Conservation (phyloP, 2,888 invertebrate genomes). For the Drosophila algonquin region DNA sequence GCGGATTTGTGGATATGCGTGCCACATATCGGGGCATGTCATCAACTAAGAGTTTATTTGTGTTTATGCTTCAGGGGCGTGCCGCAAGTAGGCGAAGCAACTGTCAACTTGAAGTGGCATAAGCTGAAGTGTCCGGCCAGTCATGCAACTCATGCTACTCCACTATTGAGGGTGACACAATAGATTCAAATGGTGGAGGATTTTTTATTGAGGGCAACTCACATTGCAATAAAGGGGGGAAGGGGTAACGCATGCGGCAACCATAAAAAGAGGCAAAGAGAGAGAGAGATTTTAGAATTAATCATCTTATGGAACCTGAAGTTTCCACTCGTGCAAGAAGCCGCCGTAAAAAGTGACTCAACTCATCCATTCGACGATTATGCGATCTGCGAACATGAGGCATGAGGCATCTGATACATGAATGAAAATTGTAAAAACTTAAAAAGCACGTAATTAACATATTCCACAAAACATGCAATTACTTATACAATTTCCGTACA, state of each 20-base stretch:
- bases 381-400: background rate
- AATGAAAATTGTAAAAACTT: conserved; percentile 7
- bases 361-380: background rate
- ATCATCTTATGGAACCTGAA: background rate
- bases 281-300: background rate
- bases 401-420: background rate
- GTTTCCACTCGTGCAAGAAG: background rate
- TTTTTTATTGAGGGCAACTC: background rate
- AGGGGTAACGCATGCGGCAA: background rate
- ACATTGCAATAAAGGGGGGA: no score
- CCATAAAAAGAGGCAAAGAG: background rate
- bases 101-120: conserved; percentile 32
- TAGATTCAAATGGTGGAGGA: background rate
- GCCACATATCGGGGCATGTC: conserved; percentile 52
- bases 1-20: conserved; percentile 25
- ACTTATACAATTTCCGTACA: conserved; percentile 12
- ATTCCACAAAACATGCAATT: conserved; percentile 2
- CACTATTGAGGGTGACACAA: background rate
- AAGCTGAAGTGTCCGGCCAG: conserved; percentile 3
- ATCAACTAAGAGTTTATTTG: conserved; percentile 49
- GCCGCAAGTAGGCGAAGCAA: conserved; percentile 25
- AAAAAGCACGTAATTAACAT: conserved; percentile 1
- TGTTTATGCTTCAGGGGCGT: conserved; percentile 47
- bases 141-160: background rate
- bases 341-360: conserved; percentile 23